These are phyloP conservation scores for Odobenus rosmarus DNA, from an alignment of 2,113 vertebrate genomes.

Conservation along the genomic window DNA sequence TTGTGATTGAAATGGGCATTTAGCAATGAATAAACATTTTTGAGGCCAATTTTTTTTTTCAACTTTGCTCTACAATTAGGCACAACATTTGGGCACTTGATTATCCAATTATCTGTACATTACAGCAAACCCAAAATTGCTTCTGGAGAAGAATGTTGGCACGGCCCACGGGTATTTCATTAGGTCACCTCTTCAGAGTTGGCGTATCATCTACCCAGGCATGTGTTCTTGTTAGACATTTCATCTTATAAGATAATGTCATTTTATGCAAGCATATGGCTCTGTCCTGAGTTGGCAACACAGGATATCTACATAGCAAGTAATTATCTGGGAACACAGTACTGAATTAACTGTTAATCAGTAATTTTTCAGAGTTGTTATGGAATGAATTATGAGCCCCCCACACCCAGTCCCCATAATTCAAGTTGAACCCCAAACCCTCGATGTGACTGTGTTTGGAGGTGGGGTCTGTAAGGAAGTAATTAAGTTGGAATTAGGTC, in stretches of 20 bases:
- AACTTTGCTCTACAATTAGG: not conserved
- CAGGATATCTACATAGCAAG: no score
- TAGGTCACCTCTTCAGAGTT: not conserved
- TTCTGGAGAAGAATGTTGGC: not conserved
- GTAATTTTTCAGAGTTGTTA: no score
- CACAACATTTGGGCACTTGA: not conserved
- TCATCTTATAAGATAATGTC: not conserved
- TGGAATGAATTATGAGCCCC: rapidly evolving
- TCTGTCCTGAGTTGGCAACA: not conserved
- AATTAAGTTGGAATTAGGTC: not conserved
- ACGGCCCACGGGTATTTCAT: not conserved
- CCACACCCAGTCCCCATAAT: not conserved
- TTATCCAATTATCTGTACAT: not conserved
- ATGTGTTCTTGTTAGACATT: not conserved
- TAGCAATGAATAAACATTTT: not conserved
- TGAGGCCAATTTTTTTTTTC: not conserved
- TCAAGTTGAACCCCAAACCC: not conserved
- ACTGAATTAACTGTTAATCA: not conserved
- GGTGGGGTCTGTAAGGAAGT: not conserved
- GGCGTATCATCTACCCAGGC: rapidly evolving
- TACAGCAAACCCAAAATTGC: not conserved
- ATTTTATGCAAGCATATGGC: no score
- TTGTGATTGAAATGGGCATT: not conserved
- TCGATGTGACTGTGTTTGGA: not conserved
- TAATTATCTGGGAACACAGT: no score